phyloP scores from a whole-genome alignment of 2,888 invertebrate genomes.

The Drosophila anomalata region DNA sequence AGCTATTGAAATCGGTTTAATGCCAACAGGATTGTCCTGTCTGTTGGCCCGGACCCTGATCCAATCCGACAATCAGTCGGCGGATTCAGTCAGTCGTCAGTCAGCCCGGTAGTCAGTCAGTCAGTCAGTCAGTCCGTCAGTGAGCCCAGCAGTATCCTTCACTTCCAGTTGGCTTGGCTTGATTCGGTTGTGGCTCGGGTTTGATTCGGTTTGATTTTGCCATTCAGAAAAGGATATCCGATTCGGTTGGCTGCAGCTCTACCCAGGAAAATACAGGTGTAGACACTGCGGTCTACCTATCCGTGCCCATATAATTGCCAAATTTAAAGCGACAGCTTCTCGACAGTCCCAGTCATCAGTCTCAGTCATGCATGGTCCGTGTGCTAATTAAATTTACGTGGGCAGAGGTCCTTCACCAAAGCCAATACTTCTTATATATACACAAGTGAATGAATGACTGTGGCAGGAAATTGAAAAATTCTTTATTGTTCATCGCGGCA shows the following conservation, averaged over 20 bases:
- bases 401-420: conserved; percentile 10
- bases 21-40: conserved; percentile 36
- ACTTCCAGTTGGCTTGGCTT: conserved; percentile 66
- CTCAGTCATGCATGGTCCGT: conserved; percentile 28
- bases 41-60: conserved; percentile 34
- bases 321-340: conserved; percentile 34
- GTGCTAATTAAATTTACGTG: conserved; percentile 58
- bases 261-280: background rate
- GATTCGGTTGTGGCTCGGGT: conserved; percentile 44
- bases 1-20: conserved; percentile 32
- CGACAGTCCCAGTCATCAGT: conserved; percentile 21
- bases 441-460: conserved; percentile 7
- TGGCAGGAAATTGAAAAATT: conserved; percentile 51
- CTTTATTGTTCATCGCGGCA: conserved; percentile 32
- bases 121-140: background rate
- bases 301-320: conserved; percentile 52
- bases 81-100: conserved; percentile 26
- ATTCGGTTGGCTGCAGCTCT: conserved; percentile 44
- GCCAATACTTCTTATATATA: conserved; percentile 1
- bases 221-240: conserved; percentile 69
- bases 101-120: conserved; percentile 6
- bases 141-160: conserved; percentile 57
- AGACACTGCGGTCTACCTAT: conserved; percentile 8
- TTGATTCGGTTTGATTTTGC: conserved; percentile 60
- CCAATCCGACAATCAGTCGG: conserved; percentile 34